A percentile compares a stretch with the other conserved stretches of the same genome.
Evolutionary conservation across 1,140 invertebrate genomes (phyloP).

Genomic region (Drosophila auraria): DNA sequence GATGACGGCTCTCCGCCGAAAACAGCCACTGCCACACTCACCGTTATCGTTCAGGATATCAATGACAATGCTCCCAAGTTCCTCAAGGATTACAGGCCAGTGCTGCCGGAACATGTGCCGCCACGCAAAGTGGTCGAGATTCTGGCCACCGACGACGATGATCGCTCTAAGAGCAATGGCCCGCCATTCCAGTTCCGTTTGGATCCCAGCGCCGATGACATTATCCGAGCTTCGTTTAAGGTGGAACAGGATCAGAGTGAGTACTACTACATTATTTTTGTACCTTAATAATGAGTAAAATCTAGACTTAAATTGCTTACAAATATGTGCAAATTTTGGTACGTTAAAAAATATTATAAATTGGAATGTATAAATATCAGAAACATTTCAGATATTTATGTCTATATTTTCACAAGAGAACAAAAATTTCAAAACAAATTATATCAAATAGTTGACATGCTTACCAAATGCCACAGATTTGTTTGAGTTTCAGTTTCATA

Average conservation of each 20-base stretch:
- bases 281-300: no score
- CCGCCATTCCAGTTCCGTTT: conserved; percentile 97
- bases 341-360: no score
- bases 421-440: no score
- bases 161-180: conserved; percentile 96
- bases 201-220: conserved; percentile 96
- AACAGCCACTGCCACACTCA: conserved; percentile 97
- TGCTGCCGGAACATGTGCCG: conserved; percentile 95
- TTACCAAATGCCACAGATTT: no score
- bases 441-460: not conserved
- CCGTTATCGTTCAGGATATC: conserved; percentile 97
- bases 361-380: no score
- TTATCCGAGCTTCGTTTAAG: conserved; percentile 96
- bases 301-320: no score
- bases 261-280: conserved; percentile 66
- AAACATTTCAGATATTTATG: no score
- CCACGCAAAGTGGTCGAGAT: conserved; percentile 97
- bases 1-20: conserved; percentile 97
- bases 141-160: conserved; percentile 97
- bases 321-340: no score
- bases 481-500: not conserved
- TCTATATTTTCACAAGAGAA: no score
- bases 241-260: conserved; percentile 97
- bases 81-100: conserved; percentile 95
- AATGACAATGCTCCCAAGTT: conserved; percentile 98